A percentile compares a stretch with the other conserved stretches of the same genome.
phyloP scores from a whole-genome alignment of 2,113 vertebrate genomes.

The Lichenostomus cassidix region DNA sequence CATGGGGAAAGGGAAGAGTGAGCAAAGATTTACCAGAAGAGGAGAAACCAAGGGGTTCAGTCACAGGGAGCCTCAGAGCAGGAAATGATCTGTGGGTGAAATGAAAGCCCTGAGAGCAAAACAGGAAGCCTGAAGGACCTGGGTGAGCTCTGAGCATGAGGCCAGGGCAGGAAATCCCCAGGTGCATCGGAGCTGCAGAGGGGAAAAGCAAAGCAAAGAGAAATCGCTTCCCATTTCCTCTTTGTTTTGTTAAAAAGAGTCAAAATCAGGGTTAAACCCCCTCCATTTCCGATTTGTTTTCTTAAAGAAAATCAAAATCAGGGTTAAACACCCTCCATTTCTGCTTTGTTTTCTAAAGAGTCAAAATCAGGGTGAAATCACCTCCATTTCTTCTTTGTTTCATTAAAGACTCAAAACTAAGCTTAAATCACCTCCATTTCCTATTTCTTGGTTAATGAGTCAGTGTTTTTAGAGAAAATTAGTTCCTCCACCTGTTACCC shows the following conservation, averaged over 20 bases:
- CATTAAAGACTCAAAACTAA: not conserved
- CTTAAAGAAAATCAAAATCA: not conserved
- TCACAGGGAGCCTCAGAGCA: fast-evolving
- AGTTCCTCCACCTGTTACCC: not conserved
- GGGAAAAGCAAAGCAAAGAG: not conserved
- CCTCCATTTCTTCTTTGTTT: not conserved
- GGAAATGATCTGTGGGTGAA: not conserved
- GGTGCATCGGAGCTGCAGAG: not conserved
- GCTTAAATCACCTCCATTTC: not conserved
- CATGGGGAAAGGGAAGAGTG: fast-evolving
- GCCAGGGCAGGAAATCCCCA: not conserved
- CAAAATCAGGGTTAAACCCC: not conserved
- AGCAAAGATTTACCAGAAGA: not conserved
- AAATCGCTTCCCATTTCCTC: fast-evolving
- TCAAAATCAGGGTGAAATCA: not conserved
- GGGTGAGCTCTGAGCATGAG: not conserved
- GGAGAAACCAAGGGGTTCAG: not conserved
- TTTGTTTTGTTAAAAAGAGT: not conserved
- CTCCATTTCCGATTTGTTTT: not conserved
- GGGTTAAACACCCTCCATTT: not conserved
- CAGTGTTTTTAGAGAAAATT: not conserved
- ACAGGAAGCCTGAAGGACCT: conserved; percentile 40
- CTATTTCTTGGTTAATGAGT: not conserved
- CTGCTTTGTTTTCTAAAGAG: not conserved
- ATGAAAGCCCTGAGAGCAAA: not conserved